phyloP scores from a whole-genome alignment of 2,113 vertebrate species.

The Phainopepla nitens region DNA sequence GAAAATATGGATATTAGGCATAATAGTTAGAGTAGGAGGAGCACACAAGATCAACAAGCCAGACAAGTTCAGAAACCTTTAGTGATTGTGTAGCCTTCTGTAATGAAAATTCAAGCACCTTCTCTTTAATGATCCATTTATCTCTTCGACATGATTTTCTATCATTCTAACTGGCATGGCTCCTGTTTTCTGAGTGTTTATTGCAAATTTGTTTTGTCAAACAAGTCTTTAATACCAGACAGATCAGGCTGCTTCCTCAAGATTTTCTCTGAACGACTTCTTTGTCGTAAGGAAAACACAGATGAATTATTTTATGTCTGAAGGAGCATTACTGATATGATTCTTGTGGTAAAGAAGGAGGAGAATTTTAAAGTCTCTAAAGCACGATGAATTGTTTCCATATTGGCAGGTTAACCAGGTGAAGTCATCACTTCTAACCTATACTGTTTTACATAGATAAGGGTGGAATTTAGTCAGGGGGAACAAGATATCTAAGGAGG shows the following conservation, averaged over 20 bases:
- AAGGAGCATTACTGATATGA: neutral
- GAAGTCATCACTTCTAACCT: neutral
- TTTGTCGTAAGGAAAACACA: neutral
- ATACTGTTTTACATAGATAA: neutral
- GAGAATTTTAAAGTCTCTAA: neutral
- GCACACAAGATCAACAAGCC: slow-evolving; percentile 41
- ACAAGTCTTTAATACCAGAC: slow-evolving; percentile 40
- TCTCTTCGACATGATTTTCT: slow-evolving; percentile 56
- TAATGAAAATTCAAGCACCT: slow-evolving; percentile 62
- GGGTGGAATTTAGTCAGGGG: neutral
- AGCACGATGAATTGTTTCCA: neutral
- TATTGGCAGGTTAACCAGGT: neutral
- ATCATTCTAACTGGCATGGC: slow-evolving; percentile 35
- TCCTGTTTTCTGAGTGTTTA: slow-evolving; percentile 47
- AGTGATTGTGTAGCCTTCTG: slow-evolving; percentile 39
- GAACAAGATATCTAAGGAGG: neutral
- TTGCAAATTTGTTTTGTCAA: slow-evolving; percentile 66
- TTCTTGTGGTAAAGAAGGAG: neutral
- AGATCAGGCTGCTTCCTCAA: slow-evolving; percentile 27
- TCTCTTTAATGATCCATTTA: slow-evolving; percentile 60
- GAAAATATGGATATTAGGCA: slow-evolving; percentile 55
- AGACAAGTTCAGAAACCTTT: slow-evolving; percentile 62
- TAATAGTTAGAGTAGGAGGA: slow-evolving; percentile 45
- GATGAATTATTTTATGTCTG: slow-evolving; percentile 4
- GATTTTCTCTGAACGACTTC: neutral